Evolutionary conservation across 1,140 invertebrate species (phyloP).

Genomic region (Zaprionus tsacasi): DNA sequence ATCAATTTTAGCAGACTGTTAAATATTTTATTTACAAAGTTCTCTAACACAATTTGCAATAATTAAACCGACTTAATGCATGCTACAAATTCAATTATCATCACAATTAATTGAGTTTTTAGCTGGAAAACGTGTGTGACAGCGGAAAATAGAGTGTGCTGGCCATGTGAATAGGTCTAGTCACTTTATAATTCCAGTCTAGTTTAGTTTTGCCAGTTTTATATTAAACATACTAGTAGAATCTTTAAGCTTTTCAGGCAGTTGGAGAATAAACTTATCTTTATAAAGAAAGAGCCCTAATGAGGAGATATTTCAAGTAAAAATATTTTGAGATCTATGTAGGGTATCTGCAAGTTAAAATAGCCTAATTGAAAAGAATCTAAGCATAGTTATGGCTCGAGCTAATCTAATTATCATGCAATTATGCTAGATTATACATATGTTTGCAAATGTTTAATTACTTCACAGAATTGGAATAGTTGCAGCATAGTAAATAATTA

Average conservation of each 20-base stretch:
- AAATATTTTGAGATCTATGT: too few relatives aligned
- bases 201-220: neutral
- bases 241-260: neutral
- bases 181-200: neutral
- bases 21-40: constrained; percentile 1
- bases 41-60: constrained; percentile 5
- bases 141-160: neutral
- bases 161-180: neutral
- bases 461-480: neutral
- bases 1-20: neutral
- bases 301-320: too few relatives aligned
- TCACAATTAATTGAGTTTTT: constrained; percentile 9
- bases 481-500: neutral
- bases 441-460: constrained; percentile 5
- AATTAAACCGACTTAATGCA: neutral
- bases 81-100: neutral
- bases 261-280: too few relatives aligned
- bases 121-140: neutral
- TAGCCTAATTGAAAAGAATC: neutral
- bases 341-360: neutral
- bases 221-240: neutral
- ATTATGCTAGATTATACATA: neutral
- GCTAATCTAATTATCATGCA: neutral
- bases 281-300: too few relatives aligned
- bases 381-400: neutral